Base-by-base conservation (phyloP, 2,113 vertebrate species). In the Agapornis roseicollis region DNA sequence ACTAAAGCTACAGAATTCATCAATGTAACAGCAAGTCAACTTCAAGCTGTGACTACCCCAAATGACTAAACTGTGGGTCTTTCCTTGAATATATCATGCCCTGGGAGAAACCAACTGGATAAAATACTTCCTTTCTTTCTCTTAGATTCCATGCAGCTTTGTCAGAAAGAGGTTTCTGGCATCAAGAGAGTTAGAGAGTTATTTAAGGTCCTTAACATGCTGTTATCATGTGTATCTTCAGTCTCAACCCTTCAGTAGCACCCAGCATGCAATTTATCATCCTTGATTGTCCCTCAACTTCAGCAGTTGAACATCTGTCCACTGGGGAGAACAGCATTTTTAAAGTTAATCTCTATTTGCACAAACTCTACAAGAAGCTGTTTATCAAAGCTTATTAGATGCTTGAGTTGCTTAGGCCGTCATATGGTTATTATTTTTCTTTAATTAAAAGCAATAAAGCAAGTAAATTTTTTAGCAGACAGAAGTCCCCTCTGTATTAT, bases 301-400 rank as follows among this genome's bases (percentile, higher is more conserved):
- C 18, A 37, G 56, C 47, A 81, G 77, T 10, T 86, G 44, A 95
- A 91, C 77, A 90, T 90, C 70, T 93, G 69, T 81, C 70, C 7
- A 4, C 52, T 56, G 61, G 22, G 47, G 25, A 86, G 42, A 93
- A 86, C 4, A 72, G 11, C 49, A 44, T 76, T 91, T 90, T 89
- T 71, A 25, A 80, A 93, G 64, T 76, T 85, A 74, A 93, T 90
- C 31, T 85, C 39, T 92, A 76, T 80, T 95, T 90, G 89, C 52
- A 92, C 55, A 92, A 63, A 33, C 55, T 90, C 47, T 86, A 29
- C 23, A 84, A 84, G 73, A 89, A 93, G 52, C 60, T 84, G 39
- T 78, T 72, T 87, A 78, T 94, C 87, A 84, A 78, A 91, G 44
- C 64, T 92, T 68, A 69, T 86, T 86, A 74, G 61, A 66, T 56